These are phyloP conservation scores for Yponomeuta evonymella DNA, from an alignment of 2,888 invertebrate genomes.

Conservation along the genomic window DNA sequence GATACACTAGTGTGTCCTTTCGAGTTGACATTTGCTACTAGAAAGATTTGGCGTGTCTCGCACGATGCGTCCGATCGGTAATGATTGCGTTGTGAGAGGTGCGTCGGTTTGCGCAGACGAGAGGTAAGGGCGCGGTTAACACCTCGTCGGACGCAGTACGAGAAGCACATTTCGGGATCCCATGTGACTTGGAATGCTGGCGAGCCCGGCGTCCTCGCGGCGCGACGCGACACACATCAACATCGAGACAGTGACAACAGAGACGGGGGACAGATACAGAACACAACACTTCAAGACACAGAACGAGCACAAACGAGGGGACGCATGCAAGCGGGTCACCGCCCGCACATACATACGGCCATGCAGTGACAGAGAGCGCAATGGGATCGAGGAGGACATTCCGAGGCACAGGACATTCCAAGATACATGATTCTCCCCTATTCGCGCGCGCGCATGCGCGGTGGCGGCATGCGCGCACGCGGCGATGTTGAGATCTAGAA, in stretches of 20 bases:
- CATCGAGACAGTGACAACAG: conserved; percentile 48
- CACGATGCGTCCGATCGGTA: conserved; percentile 42
- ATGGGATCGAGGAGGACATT: conserved; percentile 75
- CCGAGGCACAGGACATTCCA: conserved; percentile 78
- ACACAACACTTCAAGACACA: conserved; percentile 48
- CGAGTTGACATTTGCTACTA: conserved; percentile 42
- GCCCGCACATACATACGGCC: conserved; percentile 50
- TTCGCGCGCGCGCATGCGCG: conserved; percentile 60
- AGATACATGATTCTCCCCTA: conserved; percentile 77
- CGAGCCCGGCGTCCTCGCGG: conserved; percentile 52
- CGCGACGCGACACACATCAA: conserved; percentile 47
- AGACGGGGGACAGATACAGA: conserved; percentile 63
- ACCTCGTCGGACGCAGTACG: conserved; percentile 42
- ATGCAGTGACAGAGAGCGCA: conserved; percentile 67
- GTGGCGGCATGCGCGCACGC: conserved; percentile 55
- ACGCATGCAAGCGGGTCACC: conserved; percentile 63
- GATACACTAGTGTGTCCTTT: conserved; percentile 7
- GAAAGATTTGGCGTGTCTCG: conserved; percentile 42
- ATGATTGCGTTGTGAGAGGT: conserved; percentile 25
- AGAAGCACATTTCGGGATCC: conserved; percentile 58
- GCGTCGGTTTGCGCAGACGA: conserved; percentile 22
- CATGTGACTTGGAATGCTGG: conserved; percentile 77
- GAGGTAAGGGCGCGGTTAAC: conserved; percentile 27
- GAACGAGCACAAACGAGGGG: conserved; percentile 28
- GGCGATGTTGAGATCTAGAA: conserved; percentile 78